A percentile compares a stretch with the other conserved stretches of the same genome.
phyloP scores from a whole-genome alignment of 2,797 vertebrate genomes.

The Cygnus olor region DNA sequence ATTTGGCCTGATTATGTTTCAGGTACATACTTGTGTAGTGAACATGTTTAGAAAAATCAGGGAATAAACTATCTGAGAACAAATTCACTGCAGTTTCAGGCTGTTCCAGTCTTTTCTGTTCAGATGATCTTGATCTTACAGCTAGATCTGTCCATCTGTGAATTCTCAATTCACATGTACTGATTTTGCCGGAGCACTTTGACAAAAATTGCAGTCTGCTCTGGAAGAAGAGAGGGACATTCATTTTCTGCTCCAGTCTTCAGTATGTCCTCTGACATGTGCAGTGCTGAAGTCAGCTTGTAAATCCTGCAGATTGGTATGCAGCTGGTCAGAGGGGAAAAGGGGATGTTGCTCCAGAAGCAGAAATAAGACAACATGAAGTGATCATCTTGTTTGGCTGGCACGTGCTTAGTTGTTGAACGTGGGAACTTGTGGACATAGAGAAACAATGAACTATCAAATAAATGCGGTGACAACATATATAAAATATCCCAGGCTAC shows the following conservation, averaged over 20 bases:
- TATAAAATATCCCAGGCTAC: not conserved
- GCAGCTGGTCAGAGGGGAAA: not conserved
- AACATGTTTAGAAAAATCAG: not conserved
- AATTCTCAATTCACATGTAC: not conserved
- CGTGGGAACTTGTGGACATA: not conserved
- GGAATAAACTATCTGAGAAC: not conserved
- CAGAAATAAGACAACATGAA: not conserved
- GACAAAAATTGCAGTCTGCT: not conserved
- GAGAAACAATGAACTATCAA: not conserved
- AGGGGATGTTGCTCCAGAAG: not conserved
- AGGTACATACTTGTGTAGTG: not conserved
- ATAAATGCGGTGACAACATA: not conserved
- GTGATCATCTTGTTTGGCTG: not conserved
- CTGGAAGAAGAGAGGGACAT: not conserved
- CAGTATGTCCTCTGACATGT: not conserved
- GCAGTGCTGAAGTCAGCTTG: not conserved
- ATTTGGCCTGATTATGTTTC: not conserved
- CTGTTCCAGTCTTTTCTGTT: slow-evolving; percentile 1
- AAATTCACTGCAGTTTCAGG: not conserved
- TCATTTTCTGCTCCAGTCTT: not conserved
- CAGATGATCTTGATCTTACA: not conserved
- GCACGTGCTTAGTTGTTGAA: not conserved
- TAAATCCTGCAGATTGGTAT: not conserved
- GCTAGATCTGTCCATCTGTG: not conserved
- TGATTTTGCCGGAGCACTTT: not conserved